A percentile compares a stretch with the other conserved stretches of the same genome.
Evolutionary conservation across 2,888 invertebrate species (phyloP).

Genomic region (Lepidocyrtinus sp.): DNA sequence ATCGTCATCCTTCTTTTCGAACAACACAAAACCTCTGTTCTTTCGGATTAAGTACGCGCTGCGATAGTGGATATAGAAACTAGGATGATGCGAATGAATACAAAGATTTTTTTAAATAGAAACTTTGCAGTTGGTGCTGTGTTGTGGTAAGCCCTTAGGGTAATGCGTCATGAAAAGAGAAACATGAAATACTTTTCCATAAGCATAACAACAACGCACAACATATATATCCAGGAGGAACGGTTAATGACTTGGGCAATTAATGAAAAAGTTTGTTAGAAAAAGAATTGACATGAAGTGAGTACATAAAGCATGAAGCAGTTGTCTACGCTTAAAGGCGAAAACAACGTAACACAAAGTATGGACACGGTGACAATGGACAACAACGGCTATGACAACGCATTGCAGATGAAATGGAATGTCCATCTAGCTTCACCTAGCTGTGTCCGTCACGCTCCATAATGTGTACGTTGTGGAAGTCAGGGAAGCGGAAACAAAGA

Average conservation of each 20-base stretch:
- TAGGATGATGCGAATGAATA: neutral
- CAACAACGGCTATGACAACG: neutral
- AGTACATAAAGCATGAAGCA: neutral
- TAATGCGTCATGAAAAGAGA: conserved; percentile 8
- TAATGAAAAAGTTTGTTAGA: neutral
- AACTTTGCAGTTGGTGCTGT: no score
- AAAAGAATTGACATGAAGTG: neutral
- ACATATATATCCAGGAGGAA: conserved; percentile 16
- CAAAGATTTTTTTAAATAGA: no score
- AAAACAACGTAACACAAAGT: no score
- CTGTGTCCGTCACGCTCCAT: conserved; percentile 7
- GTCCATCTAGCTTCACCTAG: conserved; percentile 3
- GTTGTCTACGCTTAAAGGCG: no score
- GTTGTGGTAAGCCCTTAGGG: conserved; percentile 21
- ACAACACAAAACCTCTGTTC: neutral
- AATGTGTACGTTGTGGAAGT: neutral
- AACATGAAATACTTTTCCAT: conserved; percentile 14
- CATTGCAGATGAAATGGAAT: neutral
- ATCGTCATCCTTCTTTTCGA: neutral
- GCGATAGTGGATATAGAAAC: no score
- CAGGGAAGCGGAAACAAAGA: conserved; percentile 11
- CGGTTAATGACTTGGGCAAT: neutral
- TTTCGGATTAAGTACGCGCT: neutral
- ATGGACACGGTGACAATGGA: neutral
- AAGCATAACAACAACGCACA: neutral